These are phyloP conservation scores for Tympanoctomys barrerae DNA, from an alignment of 2,797 vertebrate species.

Conservation along the genomic window DNA sequence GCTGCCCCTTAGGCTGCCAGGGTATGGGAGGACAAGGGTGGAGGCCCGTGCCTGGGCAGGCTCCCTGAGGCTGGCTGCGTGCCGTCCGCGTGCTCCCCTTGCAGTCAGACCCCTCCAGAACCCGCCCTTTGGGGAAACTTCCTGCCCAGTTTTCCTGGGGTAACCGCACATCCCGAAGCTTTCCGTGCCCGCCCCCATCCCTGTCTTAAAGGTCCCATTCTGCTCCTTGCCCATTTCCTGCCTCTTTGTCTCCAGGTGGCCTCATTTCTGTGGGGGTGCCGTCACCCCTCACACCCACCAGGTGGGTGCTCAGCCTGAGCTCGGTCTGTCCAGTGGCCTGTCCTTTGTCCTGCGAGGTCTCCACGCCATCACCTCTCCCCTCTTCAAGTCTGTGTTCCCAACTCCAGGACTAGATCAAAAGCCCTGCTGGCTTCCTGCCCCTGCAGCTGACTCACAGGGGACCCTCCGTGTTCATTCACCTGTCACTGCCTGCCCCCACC, in stretches of 20 bases:
- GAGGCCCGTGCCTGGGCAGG: neutral
- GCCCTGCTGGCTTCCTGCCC: neutral
- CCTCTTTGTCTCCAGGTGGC: constrained; percentile 27
- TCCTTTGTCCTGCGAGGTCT: neutral
- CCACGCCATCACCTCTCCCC: no score
- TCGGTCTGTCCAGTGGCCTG: neutral
- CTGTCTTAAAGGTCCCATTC: neutral
- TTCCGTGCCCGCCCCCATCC: neutral
- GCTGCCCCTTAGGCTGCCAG: rapidly evolving
- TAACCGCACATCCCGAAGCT: neutral
- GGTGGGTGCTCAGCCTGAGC: neutral
- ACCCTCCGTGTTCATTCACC: neutral
- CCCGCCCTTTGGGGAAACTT: no score
- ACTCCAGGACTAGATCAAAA: neutral
- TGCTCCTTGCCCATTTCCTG: constrained; percentile 4
- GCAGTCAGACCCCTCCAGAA: neutral
- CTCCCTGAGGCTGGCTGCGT: neutral
- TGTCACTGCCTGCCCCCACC: neutral
- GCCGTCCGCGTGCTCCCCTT: neutral
- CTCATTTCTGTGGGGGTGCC: neutral
- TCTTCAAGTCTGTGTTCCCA: neutral
- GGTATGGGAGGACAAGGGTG: rapidly evolving
- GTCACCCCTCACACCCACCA: no score
- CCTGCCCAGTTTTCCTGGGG: neutral
- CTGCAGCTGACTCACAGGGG: neutral